Conservation (phyloP, 1,140 invertebrate species). For the Scaptomyza montana region DNA sequence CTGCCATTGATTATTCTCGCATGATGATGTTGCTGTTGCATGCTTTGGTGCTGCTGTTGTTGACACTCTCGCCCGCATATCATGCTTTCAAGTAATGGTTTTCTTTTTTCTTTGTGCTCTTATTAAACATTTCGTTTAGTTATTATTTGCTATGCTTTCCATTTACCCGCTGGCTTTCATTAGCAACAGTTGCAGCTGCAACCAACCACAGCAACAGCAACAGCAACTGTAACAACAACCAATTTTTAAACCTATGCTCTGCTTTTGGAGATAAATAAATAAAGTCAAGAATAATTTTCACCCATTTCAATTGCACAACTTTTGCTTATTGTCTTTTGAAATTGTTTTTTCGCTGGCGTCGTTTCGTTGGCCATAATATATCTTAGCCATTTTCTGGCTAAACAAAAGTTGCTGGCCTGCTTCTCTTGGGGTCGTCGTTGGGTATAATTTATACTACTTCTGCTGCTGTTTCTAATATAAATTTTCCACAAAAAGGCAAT, state of each 20-base stretch:
- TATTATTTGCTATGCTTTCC: conserved; percentile 50
- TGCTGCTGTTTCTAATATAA: conserved; percentile 63
- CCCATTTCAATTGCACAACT: conserved; percentile 66
- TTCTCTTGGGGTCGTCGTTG: conserved; percentile 10
- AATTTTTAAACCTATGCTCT: neutral
- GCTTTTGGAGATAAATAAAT: neutral
- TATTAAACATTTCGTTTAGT: conserved; percentile 28
- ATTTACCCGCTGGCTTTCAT: conserved; percentile 24
- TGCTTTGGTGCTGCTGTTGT: conserved; percentile 9
- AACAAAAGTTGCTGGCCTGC: neutral
- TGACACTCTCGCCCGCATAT: conserved; percentile 52
- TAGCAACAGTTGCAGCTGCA: conserved; percentile 32
- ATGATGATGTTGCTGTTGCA: conserved; percentile 19
- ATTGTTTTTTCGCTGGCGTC: neutral
- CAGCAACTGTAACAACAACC: neutral
- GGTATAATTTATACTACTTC: conserved; percentile 58
- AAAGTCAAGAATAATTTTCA: conserved; percentile 20
- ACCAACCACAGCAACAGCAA: conserved; percentile 1
- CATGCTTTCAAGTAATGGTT: neutral
- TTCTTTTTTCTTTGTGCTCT: conserved; percentile 18
- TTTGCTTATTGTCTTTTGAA: conserved; percentile 58
- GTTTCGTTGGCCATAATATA: neutral
- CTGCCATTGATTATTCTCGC: conserved; percentile 14
- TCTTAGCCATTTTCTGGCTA: conserved; percentile 37
- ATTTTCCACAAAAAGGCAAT: conserved; percentile 74